Base-by-base conservation (phyloP, 2,888 invertebrate genomes). In the Xestia c-nigrum region DNA sequence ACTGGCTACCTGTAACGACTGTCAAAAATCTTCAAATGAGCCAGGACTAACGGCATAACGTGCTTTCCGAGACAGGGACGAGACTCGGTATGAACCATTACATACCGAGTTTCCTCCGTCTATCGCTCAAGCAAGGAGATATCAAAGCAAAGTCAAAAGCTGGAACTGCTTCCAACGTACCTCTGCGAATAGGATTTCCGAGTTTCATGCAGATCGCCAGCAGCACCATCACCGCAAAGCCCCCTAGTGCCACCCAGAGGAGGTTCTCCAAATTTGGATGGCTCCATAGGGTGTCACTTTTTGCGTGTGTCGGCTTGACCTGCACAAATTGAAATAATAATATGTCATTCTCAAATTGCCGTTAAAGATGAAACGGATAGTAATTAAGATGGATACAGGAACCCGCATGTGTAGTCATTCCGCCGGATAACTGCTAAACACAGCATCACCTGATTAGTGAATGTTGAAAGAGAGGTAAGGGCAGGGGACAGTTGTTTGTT, bases 181-280 rank as follows among this genome's bases (percentile, higher is more conserved):
- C 65, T 66, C 77, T 67, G 12, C 83, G 61, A 63, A 61, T 50
- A 38, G 76, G 67, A 47, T 47, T 43, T 24, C 82, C 82, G 31
- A 78, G n/a, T 38, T 78, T 82, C 50, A 78, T 82, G 21, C 59
- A 65, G 59, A 82, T 50, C 5, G 78, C 83, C 43, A 78, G n/a
- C 46, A 78, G 46, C 24, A 65, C n/a, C 50, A 78, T 0, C 3
- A 78, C 64, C 12, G 3, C 77, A 21, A 78, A 31, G n/a, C 78
- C 78, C 5, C 77, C 64, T 19, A 78, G 43, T 40, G 24, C 9
- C 31, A 78, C 72, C 78, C 78, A 78, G 5, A 78, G 12, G 55
- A 77, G 0, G 38, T 77, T 71, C 31, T 78, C 78, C 19, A 77
- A 43, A 14, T 31, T 71, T 9, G 50, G 14, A n/a, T 31, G 14